Base-by-base conservation (phyloP, 2,888 invertebrate species). In the Sycophila texana region DNA sequence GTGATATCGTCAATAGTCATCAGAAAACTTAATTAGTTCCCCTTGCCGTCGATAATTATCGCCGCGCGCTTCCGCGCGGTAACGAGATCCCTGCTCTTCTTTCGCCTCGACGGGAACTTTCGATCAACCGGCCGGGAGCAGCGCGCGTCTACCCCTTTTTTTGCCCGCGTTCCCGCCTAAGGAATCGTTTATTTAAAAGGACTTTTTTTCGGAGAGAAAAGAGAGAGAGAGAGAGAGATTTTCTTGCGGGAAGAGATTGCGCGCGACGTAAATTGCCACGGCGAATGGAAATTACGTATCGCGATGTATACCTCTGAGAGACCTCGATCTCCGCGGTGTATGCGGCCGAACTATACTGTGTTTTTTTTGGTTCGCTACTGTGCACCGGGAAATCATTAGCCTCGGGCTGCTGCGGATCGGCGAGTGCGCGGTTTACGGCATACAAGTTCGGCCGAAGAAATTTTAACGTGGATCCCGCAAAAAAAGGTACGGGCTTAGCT, bases 31-130 rank as follows among this genome's bases (percentile, higher is more conserved):
- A 79, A 79, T 79, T 79, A 79, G 79, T 26, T 78, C 61, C 55
- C 39, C 79, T 79, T 67, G 66, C 74, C 74, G 67, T 75, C 73
- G 79, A 79, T 79, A 79, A 79, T 79, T 75, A 75, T 70, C 79
- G 71, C 60, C 18, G 49, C 58, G 51, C 66, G 63, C 66, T 75
- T 79, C 74, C 75, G 58, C 47, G 65, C 39, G 51, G 67, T 79
- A 79, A 79, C 74, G 70, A 79, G 68, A 65, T 53, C 22, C 22
- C 18, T n/a, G 10, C 47, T 49, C 57, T 58, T n/a, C 30, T 57
- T 58, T 76, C 20, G 20, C 49, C 2, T 18, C n/a, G 55, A 10
- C 51, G 58, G 65, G 66, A 77, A 77, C 72, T 72, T 77, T 77
- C 63, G 60, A 77, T 72, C 65, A 39, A 16, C 66, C 7, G 47